These are phyloP conservation scores for Philopotamus ludificatus DNA, from an alignment of 1,140 invertebrate genomes.

Conservation along the genomic window DNA sequence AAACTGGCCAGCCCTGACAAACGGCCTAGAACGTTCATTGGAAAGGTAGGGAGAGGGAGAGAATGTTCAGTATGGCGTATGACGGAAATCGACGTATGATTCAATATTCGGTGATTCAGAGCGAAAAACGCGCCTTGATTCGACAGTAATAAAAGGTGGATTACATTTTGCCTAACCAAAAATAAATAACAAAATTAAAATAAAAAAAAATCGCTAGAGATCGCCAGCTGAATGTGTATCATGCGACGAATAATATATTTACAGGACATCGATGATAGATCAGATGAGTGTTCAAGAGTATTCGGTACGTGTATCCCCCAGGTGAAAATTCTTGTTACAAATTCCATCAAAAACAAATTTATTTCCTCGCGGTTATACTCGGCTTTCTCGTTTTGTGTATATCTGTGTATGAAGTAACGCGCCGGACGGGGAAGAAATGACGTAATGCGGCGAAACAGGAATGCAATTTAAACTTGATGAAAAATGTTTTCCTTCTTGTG, in stretches of 20 bases:
- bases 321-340: conserved; percentile 27
- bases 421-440: conserved; percentile 32
- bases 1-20: conserved; percentile 23
- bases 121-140: conserved; percentile 24
- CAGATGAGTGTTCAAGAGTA: too few relatives aligned
- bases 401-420: too few relatives aligned
- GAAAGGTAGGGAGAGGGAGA: conserved; percentile 6
- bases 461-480: conserved; percentile 42
- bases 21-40: too few relatives aligned
- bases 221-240: neutral
- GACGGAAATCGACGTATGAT: conserved; percentile 38
- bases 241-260: too few relatives aligned
- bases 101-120: conserved; percentile 31
- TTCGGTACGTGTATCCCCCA: too few relatives aligned
- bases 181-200: neutral
- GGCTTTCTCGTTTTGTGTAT: too few relatives aligned
- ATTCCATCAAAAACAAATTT: conserved; percentile 30
- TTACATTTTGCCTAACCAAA: conserved; percentile 5
- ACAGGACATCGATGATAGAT: too few relatives aligned
- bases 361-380: too few relatives aligned
- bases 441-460: conserved; percentile 41
- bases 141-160: conserved; percentile 26
- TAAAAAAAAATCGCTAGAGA: neutral
- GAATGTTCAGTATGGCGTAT: too few relatives aligned
- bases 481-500: conserved; percentile 40